Evolutionary conservation across 2,888 invertebrate genomes (phyloP).

Genomic region (Drosophila parthenogenetica): DNA sequence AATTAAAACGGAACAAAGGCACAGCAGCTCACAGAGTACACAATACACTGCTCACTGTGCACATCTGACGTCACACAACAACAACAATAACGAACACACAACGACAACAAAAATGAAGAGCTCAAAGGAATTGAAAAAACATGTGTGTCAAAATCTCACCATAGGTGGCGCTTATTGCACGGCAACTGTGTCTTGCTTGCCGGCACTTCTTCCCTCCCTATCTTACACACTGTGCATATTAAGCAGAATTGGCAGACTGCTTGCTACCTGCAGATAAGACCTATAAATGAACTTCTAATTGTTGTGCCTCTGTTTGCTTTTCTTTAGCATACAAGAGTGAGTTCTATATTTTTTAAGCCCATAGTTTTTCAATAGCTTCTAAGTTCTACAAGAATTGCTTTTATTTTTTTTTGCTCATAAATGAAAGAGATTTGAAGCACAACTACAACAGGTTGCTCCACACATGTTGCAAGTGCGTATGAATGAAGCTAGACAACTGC

Average conservation of each 20-base stretch:
- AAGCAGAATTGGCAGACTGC: constrained; percentile 26
- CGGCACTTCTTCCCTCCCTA: not conserved
- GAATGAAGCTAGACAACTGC: constrained; percentile 11
- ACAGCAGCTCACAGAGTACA: not conserved
- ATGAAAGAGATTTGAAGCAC: not conserved
- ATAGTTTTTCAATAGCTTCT: constrained; percentile 38
- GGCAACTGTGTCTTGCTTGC: not conserved
- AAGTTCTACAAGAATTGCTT: constrained; percentile 4
- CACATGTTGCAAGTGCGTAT: constrained; percentile 49
- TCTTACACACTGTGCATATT: constrained; percentile 16
- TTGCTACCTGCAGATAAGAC: constrained; percentile 49
- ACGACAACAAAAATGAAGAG: not conserved
- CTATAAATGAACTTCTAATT: constrained; percentile 45
- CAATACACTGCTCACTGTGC: not conserved
- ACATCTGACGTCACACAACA: constrained; percentile 34
- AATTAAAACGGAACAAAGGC: constrained; percentile 52
- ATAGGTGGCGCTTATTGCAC: constrained; percentile 12
- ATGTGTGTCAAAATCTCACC: constrained; percentile 7
- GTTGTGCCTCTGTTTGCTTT: constrained; percentile 45
- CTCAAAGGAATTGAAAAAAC: constrained; percentile 33
- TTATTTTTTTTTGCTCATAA: too few relatives aligned
- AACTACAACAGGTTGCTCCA: constrained; percentile 50
- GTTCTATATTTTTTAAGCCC: not conserved
- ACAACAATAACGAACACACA: constrained; percentile 10
- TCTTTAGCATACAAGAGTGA: constrained; percentile 21